Base-by-base conservation (phyloP, 1,140 invertebrate genomes). In the Calliphora vicina region DNA sequence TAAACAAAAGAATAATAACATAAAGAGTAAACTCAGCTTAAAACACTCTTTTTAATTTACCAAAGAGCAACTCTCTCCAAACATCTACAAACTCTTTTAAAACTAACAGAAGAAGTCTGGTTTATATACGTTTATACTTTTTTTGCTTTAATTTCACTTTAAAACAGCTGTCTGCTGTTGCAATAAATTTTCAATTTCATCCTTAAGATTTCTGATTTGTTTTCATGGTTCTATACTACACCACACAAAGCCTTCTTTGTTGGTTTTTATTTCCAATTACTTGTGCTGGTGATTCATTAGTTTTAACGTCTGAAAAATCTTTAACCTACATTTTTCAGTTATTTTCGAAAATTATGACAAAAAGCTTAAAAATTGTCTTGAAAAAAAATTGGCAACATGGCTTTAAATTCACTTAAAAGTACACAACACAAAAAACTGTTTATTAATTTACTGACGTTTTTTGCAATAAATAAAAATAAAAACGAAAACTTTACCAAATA, bases 351-450 rank as follows among this genome's bases (percentile, higher is more conserved):
- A 23, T 67, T 67, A 23, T 67, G 61, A 67, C 61, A 67, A 67
- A 67, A 57, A n/a, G 50, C 50, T 57, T n/a, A 17, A 57, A 57
- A 67, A 20, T 67, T 25, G 61, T 67, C 23, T 23, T 20, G 20
- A 67, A 67, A 67, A 67, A 67, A 67, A 23, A 67, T 67, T 67
- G 61, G 61, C 61, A 67, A 67, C 61, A 67, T 67, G 61, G 61
- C 61, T 2, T 67, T 67, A 67, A 50, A 67, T 57, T 57, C 15
- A 57, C 15, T 57, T n/a, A 23, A 67, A 23, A 67, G 12, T 67
- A 67, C 20, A n/a, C n/a, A n/a, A n/a, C 5, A n/a, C 50, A 57
- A 57, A 17, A 57, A 57, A 57, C 8, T 57, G 23, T 67, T 67
- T 67, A 67, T 67, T 67, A 25, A 67, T 23, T 23, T 67, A 67